A percentile compares a stretch with the other conserved stretches of the same genome.
Evolutionary conservation across 2,888 invertebrate genomes (phyloP).

Genomic region (Mongoloraphidia duomilia): DNA sequence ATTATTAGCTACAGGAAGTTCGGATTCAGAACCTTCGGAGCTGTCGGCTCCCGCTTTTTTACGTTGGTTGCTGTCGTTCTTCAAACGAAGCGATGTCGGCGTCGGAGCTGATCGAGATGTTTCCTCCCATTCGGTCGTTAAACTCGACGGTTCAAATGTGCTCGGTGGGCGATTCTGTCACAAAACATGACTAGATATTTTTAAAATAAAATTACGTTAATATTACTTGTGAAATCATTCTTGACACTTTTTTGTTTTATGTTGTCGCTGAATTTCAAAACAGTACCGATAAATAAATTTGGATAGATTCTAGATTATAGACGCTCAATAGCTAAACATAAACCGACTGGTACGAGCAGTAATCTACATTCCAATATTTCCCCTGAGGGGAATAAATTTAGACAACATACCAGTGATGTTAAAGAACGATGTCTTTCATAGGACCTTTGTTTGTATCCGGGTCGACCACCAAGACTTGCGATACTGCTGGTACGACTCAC

Average conservation of each 20-base stretch:
- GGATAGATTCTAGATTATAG: background rate
- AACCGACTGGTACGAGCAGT: background rate
- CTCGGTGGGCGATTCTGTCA: slow-evolving; percentile 35
- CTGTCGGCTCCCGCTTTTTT: slow-evolving; percentile 1
- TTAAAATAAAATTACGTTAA: slow-evolving; percentile 2
- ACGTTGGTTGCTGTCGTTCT: background rate
- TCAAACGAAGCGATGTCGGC: slow-evolving; percentile 47
- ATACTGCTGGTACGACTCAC: slow-evolving; percentile 70
- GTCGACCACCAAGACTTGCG: slow-evolving; percentile 38
- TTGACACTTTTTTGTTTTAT: background rate
- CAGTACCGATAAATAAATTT: background rate
- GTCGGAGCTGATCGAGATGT: slow-evolving; percentile 60
- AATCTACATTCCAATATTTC: too few relatives aligned
- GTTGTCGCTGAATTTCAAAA: background rate
- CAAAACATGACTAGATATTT: background rate
- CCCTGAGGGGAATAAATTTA: background rate
- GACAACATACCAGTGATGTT: slow-evolving; percentile 36
- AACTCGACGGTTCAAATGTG: slow-evolving; percentile 38
- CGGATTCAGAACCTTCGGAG: slow-evolving; percentile 5
- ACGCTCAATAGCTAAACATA: background rate
- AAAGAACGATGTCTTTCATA: slow-evolving; percentile 57
- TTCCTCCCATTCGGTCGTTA: slow-evolving; percentile 51
- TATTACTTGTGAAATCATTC: background rate
- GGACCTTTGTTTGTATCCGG: slow-evolving; percentile 27
- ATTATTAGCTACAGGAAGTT: background rate